Conservation (phyloP, 2,113 vertebrate species). For the Pituophis catenifer region DNA sequence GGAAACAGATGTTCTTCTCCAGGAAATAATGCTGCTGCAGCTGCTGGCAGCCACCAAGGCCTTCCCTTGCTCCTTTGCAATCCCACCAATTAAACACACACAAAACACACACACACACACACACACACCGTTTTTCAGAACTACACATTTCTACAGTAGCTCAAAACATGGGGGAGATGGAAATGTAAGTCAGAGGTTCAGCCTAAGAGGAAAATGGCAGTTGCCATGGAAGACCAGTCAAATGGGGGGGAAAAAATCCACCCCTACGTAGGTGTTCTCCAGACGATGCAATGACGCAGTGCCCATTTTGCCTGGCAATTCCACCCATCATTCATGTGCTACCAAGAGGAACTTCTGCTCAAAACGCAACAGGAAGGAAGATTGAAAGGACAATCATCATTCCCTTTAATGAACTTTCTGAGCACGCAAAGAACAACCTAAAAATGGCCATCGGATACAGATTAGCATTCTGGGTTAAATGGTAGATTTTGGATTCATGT, state of each 20-base stretch:
- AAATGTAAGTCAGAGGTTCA: not conserved
- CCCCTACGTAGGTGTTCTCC: not conserved
- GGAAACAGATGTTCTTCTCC: not conserved
- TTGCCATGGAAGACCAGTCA: not conserved
- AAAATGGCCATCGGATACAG: not conserved
- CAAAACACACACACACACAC: too few relatives aligned
- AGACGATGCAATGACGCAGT: not conserved
- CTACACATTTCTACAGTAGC: not conserved
- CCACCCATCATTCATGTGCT: not conserved
- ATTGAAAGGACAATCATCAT: not conserved
- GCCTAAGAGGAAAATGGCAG: not conserved
- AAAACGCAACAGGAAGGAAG: not conserved
- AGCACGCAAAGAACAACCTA: not conserved
- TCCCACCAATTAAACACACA: too few relatives aligned
- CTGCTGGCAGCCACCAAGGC: not conserved
- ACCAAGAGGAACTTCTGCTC: constrained; percentile 9
- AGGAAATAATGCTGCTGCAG: too few relatives aligned
- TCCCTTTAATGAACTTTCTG: not conserved
- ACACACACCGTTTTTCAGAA: not conserved
- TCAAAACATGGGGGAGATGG: not conserved
- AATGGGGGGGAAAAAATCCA: not conserved
- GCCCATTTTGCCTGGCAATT: rapidly evolving
- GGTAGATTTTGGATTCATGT: not conserved
- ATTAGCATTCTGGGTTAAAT: not conserved
- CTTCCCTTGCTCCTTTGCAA: too few relatives aligned